Evolutionary conservation across 2,888 invertebrate genomes (phyloP), one percentile per base, ranked within the genome.

Genomic region (Cantharis lateralis): DNA sequence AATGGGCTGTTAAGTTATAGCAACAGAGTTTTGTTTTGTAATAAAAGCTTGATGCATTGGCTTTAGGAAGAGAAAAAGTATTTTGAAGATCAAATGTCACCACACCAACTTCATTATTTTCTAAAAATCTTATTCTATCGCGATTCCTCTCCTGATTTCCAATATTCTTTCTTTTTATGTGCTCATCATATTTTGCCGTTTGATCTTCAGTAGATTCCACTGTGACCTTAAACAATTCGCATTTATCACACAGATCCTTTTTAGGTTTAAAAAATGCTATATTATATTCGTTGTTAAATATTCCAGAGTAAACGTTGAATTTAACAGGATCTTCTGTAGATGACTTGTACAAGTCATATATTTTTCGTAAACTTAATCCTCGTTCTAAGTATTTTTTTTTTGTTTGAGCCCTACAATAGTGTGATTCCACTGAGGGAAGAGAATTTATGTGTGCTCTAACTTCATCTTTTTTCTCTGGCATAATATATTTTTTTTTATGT

Each of bases 241-340:
- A 82, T 13, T 77, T 80, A 74, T 85, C 84, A 70, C 85, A 86
- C 48, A 82, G 82, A 78, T 86, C 84, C 68, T 80, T 80, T 20
- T 78, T 78, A 5, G 76, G 76, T 9, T n/a, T 15, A 24, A 84
- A 84, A 72, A 85, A 83, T 32, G 82, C 81, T 68, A 83, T 82
- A 81, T 86, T 85, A 74, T 82, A 85, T 78, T 84, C 81, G 15
- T 73, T 80, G 75, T 82, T 82, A 74, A 85, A 85, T 79, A 84
- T 83, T 26, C 81, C 79, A 24, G 79, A 68, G 78, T 82, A 84
- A 28, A 79, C 79, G 74, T 82, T 64, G 64, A 18, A 11, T 64
- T 64, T 64, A 64, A 18, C 18, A 16, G 64, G 64, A 16, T 64
- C 64, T 64, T 64, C 64, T 64, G 15, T 15, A 64, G 3, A 64